Base-by-base conservation (phyloP, 2,888 invertebrate species). In the Melinaea marsaeus region DNA sequence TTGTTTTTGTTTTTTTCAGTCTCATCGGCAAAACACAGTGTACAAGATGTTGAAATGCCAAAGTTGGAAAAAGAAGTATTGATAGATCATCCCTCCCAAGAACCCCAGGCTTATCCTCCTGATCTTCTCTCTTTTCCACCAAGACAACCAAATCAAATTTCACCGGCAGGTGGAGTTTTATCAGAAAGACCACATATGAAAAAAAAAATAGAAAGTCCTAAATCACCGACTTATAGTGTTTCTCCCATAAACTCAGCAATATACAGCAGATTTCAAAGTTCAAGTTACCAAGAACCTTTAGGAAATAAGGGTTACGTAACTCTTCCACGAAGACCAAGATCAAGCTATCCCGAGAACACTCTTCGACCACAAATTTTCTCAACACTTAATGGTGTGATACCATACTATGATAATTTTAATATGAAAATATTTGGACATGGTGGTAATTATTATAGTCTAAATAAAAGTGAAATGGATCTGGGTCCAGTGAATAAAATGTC, bases 381-480 rank as follows among this genome's bases (percentile, higher is more conserved):
- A 0, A 85, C 83, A 3, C 57, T 86, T 2, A 86, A 92, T 60
- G 92, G 92, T 9, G 87, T 92, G 3, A 89, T 92, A 64, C 90
- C 90, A 0, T 88, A 85, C 67, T 97, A 97, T 79, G 97, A 97
- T 76, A 95, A 95, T 74, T 91, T 97, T 55, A 97, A 97, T 0
- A 91, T 94, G 64, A 93, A 96, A 60, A 94, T 96, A n/a, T 96
- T 97, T n/a, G 95, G 94, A 0, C 94, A 95, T 62, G 96, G 96
- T 22, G 95, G 94, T 61, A 95, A 95, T 35, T 94, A 93, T 57
- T 91, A 95, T 62, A 95, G 95, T 68, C 81, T 97, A 65, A 95
- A 96, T 78, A 95, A 95, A 80, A 92, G 93, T 58, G 93, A 93
- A 58, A 91, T 92, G 75, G 91, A 92, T 66, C 85, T 92, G 69